Base-by-base conservation (phyloP, 2,888 invertebrate species). In the Gnatocerus cornutus region DNA sequence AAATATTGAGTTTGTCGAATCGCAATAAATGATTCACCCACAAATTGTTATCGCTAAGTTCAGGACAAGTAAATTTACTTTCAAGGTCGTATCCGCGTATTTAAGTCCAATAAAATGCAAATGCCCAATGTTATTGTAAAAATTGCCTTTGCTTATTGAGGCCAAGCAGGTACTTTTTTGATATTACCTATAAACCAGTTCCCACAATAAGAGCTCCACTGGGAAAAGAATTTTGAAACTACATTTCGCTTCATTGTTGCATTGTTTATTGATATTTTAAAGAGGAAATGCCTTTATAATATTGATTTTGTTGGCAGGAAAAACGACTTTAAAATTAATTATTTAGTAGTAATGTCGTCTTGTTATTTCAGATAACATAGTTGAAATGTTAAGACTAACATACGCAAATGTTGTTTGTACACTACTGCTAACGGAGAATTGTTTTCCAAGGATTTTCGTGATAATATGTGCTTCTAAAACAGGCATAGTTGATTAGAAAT, bases 381-480 rank as follows among this genome's bases (percentile, higher is more conserved):
- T n/a, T 33, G 33, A 33, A 33, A 33, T 33, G 4, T 33, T 7
- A 9, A 33, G 9, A 33, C 7, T 33, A 33, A 33, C 21, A 33
- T 33, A 33, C 33, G 33, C 33, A 33, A 33, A 33, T 33, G n/a
- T 33, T 33, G 33, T 33, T 33, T 33, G n/a, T n/a, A 33, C 9
- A 9, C 6, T 6, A 7, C 33, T 33, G 33, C n/a, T 33, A n/a
- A 7, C 1, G 6, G 7, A 33, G n/a, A 33, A 33, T 33, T 33
- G 33, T 33, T 33, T 33, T 6, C 33, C 33, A 33, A 33, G n/a
- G 33, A 33, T 33, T 9, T 33, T 33, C 33, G 6, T 33, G 33
- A 33, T 33, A 33, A 33, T 33, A 33, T 6, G 33, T 33, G 33
- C 1, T 33, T 33, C 33, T 33, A 33, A 7, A n/a, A 33, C 9